Conservation (phyloP, 2,888 invertebrate genomes). For the Watsonalla cultraria region DNA sequence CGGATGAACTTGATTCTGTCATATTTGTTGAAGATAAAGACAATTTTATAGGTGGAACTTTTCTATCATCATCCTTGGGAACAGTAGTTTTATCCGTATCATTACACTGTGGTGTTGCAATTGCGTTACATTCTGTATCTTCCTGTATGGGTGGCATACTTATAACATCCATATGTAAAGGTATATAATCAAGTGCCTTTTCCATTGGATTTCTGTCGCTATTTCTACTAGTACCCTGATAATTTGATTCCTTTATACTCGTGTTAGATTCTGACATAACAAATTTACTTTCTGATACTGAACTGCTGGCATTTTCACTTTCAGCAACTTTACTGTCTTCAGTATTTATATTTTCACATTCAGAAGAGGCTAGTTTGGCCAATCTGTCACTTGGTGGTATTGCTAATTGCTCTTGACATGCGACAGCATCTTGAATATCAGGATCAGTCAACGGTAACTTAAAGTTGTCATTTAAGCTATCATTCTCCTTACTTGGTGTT, state of each 20-base stretch:
- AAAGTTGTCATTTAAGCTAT: background rate
- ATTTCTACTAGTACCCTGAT: background rate
- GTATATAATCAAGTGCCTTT: background rate
- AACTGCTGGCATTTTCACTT: background rate
- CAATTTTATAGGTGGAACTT: slow-evolving; percentile 48
- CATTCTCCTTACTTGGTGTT: background rate
- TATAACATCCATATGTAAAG: background rate
- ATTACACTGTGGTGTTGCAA: background rate
- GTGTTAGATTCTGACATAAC: background rate
- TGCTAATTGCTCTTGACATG: slow-evolving; percentile 9
- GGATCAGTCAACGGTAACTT: background rate
- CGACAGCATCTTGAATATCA: background rate
- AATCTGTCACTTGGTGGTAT: slow-evolving; percentile 13
- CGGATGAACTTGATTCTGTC: slow-evolving; percentile 17
- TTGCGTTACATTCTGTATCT: background rate
- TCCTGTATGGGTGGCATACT: background rate
- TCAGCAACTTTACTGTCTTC: slow-evolving; percentile 3
- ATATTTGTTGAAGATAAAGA: slow-evolving; percentile 32
- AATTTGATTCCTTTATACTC: background rate
- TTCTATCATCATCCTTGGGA: slow-evolving; percentile 27
- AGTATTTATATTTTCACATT: slow-evolving; percentile 11
- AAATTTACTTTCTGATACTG: background rate
- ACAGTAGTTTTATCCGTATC: background rate
- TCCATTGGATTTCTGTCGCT: background rate
- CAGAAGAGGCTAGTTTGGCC: slow-evolving; percentile 6